Percentiles rank a stretch among this genome's conserved stretches.
Conservation (phyloP, 2,113 vertebrate species). For the Heteronetta atricapilla region DNA sequence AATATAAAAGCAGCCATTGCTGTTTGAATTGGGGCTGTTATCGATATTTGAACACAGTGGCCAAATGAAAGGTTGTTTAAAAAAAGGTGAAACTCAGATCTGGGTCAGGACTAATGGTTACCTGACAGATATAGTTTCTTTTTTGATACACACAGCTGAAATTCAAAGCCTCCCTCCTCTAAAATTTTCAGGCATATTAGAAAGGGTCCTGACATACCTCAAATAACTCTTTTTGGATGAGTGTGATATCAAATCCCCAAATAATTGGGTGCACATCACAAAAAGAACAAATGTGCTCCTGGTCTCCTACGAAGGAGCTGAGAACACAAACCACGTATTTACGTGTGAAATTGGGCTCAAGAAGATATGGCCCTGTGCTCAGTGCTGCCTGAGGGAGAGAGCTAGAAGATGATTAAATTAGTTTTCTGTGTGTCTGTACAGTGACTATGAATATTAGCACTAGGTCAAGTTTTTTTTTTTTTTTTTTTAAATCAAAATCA, state of each 20-base stretch:
- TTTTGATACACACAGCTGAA: not conserved
- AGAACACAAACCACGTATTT: not conserved
- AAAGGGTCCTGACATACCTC: not conserved
- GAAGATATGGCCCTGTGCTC: constrained; percentile 11
- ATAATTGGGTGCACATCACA: not conserved
- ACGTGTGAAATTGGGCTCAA: not conserved
- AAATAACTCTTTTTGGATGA: not conserved
- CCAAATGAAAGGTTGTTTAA: constrained; percentile 14
- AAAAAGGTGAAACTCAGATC: not conserved
- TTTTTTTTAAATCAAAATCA: not conserved
- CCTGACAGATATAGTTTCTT: not conserved
- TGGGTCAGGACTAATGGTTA: not conserved
- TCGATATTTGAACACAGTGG: not conserved
- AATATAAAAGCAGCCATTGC: not conserved
- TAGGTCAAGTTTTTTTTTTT: not conserved
- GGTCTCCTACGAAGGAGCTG: not conserved
- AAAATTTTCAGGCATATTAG: not conserved
- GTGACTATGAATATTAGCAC: not conserved
- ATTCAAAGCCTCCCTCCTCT: not conserved
- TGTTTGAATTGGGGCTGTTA: not conserved
- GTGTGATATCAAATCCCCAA: not conserved
- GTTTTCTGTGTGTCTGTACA: constrained; percentile 5
- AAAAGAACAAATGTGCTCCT: not conserved
- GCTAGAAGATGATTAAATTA: not conserved
- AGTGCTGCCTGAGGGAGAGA: not conserved